A percentile compares a stretch with the other conserved stretches of the same genome.
phyloP scores from a whole-genome alignment of 2,113 vertebrate species.

The Myrmecobius fasciatus region DNA sequence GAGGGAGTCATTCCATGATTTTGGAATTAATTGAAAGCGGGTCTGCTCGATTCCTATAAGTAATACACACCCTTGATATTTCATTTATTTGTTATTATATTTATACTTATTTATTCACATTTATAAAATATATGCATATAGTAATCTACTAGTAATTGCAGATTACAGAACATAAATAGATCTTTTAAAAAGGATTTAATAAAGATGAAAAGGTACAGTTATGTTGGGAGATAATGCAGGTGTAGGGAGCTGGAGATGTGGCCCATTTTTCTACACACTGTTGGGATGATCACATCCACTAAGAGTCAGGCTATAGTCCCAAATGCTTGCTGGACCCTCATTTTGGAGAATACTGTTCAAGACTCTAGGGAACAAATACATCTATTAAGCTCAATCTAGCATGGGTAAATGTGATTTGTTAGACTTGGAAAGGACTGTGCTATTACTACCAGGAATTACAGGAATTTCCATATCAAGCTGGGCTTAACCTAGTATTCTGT shows the following conservation, averaged over 20 bases:
- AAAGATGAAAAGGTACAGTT: not conserved
- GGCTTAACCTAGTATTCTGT: not conserved
- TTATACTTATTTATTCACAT: not conserved
- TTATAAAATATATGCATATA: not conserved
- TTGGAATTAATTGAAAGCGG: not conserved
- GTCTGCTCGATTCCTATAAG: not conserved
- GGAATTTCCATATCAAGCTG: not conserved
- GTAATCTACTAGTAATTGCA: not conserved
- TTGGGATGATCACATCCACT: not conserved
- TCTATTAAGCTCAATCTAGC: not conserved
- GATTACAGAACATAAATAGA: not conserved
- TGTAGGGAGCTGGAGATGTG: not conserved
- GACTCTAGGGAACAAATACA: not conserved
- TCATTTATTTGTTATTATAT: not conserved
- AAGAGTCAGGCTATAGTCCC: not conserved
- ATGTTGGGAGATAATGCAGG: not conserved
- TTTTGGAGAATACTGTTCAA: not conserved
- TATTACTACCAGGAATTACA: not conserved
- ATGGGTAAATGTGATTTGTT: not conserved
- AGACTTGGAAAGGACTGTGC: conserved; percentile 5
- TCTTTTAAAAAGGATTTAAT: not conserved
- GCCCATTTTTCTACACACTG: not conserved
- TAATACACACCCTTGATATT: not conserved
- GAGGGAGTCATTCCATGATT: not conserved
- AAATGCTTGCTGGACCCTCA: not conserved